A percentile compares a stretch with the other conserved stretches of the same genome.
These are phyloP conservation scores for Loris lydekkerianus DNA, from an alignment of 2,797 vertebrate species.

Conservation along the genomic window DNA sequence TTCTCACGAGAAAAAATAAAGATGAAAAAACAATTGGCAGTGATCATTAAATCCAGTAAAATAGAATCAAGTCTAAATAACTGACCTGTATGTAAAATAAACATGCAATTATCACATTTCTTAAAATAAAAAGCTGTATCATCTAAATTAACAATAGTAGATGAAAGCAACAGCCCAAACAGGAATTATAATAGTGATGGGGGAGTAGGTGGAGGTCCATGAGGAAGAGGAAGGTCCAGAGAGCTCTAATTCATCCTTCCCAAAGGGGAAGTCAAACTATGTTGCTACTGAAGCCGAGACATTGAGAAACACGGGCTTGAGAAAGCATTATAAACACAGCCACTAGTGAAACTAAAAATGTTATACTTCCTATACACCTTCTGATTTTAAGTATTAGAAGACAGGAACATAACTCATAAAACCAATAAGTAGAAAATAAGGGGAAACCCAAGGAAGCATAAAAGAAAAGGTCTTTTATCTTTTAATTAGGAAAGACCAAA, in stretches of 20 bases:
- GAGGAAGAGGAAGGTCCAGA: background rate
- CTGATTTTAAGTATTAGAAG: background rate
- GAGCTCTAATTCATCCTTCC: background rate
- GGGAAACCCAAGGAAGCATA: background rate
- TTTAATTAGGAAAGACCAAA: background rate
- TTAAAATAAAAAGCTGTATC: background rate
- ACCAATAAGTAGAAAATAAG: background rate
- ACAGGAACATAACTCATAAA: background rate
- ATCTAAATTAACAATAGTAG: fast-evolving
- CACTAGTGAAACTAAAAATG: background rate
- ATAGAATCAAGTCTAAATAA: background rate
- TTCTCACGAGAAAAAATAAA: background rate
- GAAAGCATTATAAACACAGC: background rate
- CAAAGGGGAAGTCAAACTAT: background rate
- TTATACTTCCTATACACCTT: background rate
- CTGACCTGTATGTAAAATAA: background rate
- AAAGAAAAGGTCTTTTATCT: background rate
- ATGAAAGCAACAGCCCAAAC: background rate
- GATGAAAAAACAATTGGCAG: background rate
- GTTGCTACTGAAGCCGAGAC: background rate
- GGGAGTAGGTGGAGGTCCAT: too few relatives aligned
- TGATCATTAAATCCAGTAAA: background rate
- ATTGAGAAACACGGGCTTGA: background rate
- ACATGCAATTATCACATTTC: background rate
- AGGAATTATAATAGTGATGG: fast-evolving